phyloP scores from a whole-genome alignment of 2,888 invertebrate species.

The Danaus chrysippus region DNA sequence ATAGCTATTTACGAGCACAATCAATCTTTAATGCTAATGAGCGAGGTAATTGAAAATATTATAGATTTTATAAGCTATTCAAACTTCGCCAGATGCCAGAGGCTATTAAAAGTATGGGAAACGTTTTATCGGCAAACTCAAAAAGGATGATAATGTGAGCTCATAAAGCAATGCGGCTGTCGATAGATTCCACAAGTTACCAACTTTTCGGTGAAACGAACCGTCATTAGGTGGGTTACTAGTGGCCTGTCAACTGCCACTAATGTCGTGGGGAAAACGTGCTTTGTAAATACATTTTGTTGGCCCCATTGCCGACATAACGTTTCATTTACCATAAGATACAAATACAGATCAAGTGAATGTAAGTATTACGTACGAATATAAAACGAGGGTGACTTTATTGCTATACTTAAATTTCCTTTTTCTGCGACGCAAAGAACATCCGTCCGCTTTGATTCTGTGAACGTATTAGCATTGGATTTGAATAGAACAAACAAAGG shows the following conservation, averaged over 20 bases:
- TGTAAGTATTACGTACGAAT: slow-evolving; percentile 18
- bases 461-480: slow-evolving; percentile 76
- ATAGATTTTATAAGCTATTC: slow-evolving; percentile 63
- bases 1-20: slow-evolving; percentile 27
- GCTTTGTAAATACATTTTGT: slow-evolving; percentile 26
- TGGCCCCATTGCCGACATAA: slow-evolving; percentile 11
- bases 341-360: slow-evolving; percentile 13
- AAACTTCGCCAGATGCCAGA: slow-evolving; percentile 52
- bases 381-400: slow-evolving; percentile 43
- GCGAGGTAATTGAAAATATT: slow-evolving; percentile 57
- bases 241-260: slow-evolving; percentile 53
- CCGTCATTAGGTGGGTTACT: slow-evolving; percentile 65
- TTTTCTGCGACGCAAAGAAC: slow-evolving; percentile 62
- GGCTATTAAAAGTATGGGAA: slow-evolving; percentile 66
- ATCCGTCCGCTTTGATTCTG: slow-evolving; percentile 73
- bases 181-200: slow-evolving; percentile 75
- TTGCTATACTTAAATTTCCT: slow-evolving; percentile 57
- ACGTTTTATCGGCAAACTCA: slow-evolving; percentile 74
- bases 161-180: slow-evolving; percentile 64
- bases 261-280: slow-evolving; percentile 32
- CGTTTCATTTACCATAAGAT: slow-evolving; percentile 5
- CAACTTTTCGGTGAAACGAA: slow-evolving; percentile 64
- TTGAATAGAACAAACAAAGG: slow-evolving; percentile 79
- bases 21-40: slow-evolving; percentile 28
- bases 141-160: slow-evolving; percentile 72